Conservation (phyloP, 2,113 vertebrate genomes). For the Geococcyx californianus region DNA sequence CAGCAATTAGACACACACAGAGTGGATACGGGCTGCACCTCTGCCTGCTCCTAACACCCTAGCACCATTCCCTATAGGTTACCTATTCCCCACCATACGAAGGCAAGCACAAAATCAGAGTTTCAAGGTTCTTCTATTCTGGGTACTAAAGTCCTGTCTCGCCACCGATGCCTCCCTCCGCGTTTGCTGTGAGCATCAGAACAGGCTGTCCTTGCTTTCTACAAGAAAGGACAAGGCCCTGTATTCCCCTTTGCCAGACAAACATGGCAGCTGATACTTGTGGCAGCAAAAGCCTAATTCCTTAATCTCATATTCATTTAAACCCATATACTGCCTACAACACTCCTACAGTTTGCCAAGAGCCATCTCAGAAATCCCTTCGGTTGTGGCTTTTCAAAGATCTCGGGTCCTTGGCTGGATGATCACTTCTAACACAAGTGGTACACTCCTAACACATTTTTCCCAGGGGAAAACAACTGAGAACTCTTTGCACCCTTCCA, state of each 20-base stretch:
- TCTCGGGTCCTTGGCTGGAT: not conserved
- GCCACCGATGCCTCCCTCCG: not conserved
- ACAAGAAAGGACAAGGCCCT: not conserved
- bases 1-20: not conserved
- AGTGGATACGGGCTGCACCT: not conserved
- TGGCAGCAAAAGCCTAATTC: not conserved
- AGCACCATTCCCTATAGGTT: not conserved
- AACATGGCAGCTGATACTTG: not conserved
- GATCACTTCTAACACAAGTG: not conserved
- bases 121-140: not conserved
- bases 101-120: not conserved
- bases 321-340: not conserved
- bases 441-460: not conserved
- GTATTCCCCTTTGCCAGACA: not conserved
- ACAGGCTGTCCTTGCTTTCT: not conserved
- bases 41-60: not conserved
- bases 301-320: not conserved
- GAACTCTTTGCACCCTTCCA: not conserved
- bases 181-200: not conserved
- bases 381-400: not conserved
- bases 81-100: not conserved
- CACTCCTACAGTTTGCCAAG: not conserved
- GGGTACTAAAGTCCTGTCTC: not conserved
- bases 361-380: not conserved
- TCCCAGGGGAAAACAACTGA: not conserved